Evolutionary conservation across 2,888 invertebrate genomes (phyloP).

Genomic region (Thecophora atra): DNA sequence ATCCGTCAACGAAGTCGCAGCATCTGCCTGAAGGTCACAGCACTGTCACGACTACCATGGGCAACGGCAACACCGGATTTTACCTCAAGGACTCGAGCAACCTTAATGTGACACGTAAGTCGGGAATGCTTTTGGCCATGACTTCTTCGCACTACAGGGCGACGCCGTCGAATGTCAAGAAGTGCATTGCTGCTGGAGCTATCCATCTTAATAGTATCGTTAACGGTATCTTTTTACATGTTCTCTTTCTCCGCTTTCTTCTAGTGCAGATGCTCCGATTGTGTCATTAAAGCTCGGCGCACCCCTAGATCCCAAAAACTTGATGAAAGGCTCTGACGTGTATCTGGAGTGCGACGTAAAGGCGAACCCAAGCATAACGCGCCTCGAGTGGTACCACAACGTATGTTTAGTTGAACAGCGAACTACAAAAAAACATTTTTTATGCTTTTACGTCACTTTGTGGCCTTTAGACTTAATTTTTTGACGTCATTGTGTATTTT

Average conservation of each 20-base stretch:
- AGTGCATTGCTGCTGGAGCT: no score
- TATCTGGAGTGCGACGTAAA: conserved; percentile 68
- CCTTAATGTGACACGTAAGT: conserved; percentile 66
- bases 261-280: conserved; percentile 67
- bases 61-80: conserved; percentile 59
- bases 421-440: not conserved
- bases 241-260: not conserved
- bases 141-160: not conserved
- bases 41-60: conserved; percentile 52
- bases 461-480: no score
- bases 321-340: conserved; percentile 68
- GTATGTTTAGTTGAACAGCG: conserved; percentile 55
- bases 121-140: not conserved
- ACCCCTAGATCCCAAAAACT: conserved; percentile 67
- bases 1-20: conserved; percentile 57
- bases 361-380: conserved; percentile 67
- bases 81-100: conserved; percentile 64
- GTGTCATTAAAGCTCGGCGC: conserved; percentile 67
- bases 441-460: no score
- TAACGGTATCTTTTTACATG: no score
- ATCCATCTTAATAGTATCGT: no score
- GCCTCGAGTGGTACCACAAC: conserved; percentile 68
- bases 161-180: no score
- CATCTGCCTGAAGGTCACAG: conserved; percentile 60
- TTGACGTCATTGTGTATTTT: no score